Evolutionary conservation across 2,113 vertebrate species (phyloP).

Genomic region (Nycticebus coucang): DNA sequence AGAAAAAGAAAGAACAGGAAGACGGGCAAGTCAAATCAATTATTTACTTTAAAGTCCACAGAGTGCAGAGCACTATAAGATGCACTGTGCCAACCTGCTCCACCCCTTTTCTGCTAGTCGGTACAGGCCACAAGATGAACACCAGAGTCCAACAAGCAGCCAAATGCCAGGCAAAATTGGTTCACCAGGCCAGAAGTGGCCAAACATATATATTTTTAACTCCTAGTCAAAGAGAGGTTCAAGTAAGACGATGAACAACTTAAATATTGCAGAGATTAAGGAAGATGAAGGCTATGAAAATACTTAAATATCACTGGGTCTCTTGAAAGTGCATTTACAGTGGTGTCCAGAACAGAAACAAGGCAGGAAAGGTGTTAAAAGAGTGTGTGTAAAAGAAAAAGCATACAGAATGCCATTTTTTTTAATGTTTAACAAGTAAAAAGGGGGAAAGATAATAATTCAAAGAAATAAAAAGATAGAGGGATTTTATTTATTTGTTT

Average conservation of each 20-base stretch:
- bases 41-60: slow-evolving; percentile 67
- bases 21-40: slow-evolving; percentile 56
- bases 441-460: not conserved
- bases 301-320: not conserved
- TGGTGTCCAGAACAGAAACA: not conserved
- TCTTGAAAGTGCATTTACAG: slow-evolving; percentile 34
- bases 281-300: slow-evolving; percentile 48
- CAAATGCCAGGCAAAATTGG: slow-evolving; percentile 5
- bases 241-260: not conserved
- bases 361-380: not conserved
- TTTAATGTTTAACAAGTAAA: not conserved
- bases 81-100: slow-evolving; percentile 12
- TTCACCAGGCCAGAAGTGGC: not conserved
- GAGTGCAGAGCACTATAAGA: slow-evolving; percentile 13
- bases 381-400: not conserved
- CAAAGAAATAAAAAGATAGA: not conserved
- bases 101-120: slow-evolving; percentile 45
- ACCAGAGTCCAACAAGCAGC: slow-evolving; percentile 40
- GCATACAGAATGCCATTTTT: not conserved
- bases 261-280: slow-evolving; percentile 19
- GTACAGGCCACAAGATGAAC: slow-evolving; percentile 24
- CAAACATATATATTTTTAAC: slow-evolving; percentile 34
- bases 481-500: slow-evolving; percentile 23
- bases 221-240: not conserved
- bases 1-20: slow-evolving; percentile 32